Evolutionary conservation across 2,797 vertebrate species (phyloP), one percentile per base, ranked within the genome.

Genomic region (Eupleurogrammus muticus): DNA sequence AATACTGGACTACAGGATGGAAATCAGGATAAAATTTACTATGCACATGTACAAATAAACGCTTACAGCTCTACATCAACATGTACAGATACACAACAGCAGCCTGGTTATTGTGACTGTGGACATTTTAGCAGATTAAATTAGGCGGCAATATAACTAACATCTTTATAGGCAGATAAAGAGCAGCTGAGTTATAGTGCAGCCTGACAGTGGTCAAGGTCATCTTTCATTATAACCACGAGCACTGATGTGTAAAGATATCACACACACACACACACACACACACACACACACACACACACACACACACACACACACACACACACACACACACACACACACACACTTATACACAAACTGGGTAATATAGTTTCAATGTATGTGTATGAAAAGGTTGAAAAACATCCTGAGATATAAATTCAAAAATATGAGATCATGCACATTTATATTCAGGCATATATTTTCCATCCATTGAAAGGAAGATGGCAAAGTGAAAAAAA

Each of bases 101-200:
- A 54, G 80, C 53, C 64, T 75, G 66, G 50, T 80, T 71, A 75
- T 35, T 74, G 70, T 24, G 68, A 81, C 73, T 50, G 70, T 77
- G 75, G 68, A 69, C 78, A 79, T 85, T 87, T 89, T 81, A 88
- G 76, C 70, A 79, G 79, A 88, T 89, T 83, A 74, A 87, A 90
- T 85, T 60, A 54, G 70, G 77, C 72, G 49, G 68, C 62, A 75
- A 68, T 85, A 79, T 81, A 87, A 84, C 70, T 49, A 75, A 60
- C 74, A 81, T 75, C 59, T 92, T 90, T 90, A 90, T 82, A 73
- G 75, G 69, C 77, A 79, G 80, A 87, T 81, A 86, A 86, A 87
- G 79, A 87, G 67, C 75, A 75, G 77, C 69, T 83, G 86, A 91
- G 78, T 87, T 91, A 89, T 66, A 75, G 82, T 24, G 65, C 76